These are phyloP conservation scores for Lasius fuliginosus DNA, from an alignment of 2,888 invertebrate genomes.

Conservation along the genomic window DNA sequence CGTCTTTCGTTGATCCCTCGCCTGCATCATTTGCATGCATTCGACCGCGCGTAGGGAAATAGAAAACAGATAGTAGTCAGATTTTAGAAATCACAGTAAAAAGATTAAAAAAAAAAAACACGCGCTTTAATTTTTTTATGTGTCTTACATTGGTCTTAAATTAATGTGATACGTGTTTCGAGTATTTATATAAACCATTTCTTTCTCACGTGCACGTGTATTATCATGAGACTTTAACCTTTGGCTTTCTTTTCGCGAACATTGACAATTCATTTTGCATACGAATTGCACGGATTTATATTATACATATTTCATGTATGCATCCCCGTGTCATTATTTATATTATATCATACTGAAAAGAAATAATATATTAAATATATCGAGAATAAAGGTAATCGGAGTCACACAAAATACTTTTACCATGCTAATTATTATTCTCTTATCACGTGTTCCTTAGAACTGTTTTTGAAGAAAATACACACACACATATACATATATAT, in stretches of 20 bases:
- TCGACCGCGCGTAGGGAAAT: conserved; percentile 9
- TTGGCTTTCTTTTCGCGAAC: neutral
- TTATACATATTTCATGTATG: no score
- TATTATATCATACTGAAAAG: no score
- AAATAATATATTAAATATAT: no score
- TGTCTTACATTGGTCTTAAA: neutral
- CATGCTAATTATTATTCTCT: neutral
- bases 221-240: neutral
- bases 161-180: neutral
- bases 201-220: neutral
- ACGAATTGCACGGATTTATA: no score
- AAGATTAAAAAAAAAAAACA: neutral
- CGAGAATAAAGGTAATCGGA: no score
- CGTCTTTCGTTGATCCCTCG: conserved; percentile 36
- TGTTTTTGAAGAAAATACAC: neutral
- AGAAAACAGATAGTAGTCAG: neutral
- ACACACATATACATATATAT: neutral
- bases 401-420: no score
- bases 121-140: neutral
- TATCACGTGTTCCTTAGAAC: neutral
- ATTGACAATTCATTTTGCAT: neutral
- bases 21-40: conserved; percentile 37
- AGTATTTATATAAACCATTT: neutral
- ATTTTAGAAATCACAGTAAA: neutral
- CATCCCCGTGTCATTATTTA: no score